A percentile compares a stretch with the other conserved stretches of the same genome.
Evolutionary conservation across 2,797 vertebrate genomes (phyloP).

Genomic region (Cryptoblepharus egeriae): DNA sequence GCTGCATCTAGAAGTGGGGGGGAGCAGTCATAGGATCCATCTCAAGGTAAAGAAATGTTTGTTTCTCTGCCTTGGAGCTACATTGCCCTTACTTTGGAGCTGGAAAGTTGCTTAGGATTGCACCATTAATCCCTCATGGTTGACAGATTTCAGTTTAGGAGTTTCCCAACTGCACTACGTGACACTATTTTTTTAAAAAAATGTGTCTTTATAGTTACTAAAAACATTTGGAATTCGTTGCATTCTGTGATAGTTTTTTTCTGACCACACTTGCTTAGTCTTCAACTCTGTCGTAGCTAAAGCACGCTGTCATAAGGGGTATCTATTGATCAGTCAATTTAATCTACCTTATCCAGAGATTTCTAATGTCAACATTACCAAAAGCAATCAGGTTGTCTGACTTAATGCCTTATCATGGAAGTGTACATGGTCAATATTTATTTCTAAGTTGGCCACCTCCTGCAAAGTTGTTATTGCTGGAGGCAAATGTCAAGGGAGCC

Average conservation of each 20-base stretch:
- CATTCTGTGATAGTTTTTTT: background rate
- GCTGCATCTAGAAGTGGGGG: no score
- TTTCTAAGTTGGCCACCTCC: conserved; percentile 11
- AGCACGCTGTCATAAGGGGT: background rate
- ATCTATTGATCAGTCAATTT: conserved; percentile 31
- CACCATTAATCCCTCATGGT: background rate
- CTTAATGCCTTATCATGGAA: background rate
- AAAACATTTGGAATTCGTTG: background rate
- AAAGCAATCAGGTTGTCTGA: conserved; percentile 25
- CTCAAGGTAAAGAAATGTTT: no score
- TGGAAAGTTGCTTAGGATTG: no score
- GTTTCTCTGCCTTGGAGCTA: no score
- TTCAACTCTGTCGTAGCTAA: background rate
- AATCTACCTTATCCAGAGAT: conserved; percentile 20
- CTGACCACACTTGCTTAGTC: background rate
- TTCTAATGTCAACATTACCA: conserved; percentile 27
- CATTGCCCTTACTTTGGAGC: no score
- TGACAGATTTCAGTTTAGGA: no score
- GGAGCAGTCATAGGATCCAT: no score
- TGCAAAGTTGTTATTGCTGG: background rate
- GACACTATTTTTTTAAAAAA: background rate
- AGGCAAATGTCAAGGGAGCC: conserved; percentile 4
- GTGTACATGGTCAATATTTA: conserved; percentile 15
- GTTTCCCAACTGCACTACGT: background rate
- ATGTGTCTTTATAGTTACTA: background rate